Evolutionary conservation across 2,888 invertebrate genomes (phyloP), one percentile per base, ranked within the genome.

Genomic region (Cephalotes varians): DNA sequence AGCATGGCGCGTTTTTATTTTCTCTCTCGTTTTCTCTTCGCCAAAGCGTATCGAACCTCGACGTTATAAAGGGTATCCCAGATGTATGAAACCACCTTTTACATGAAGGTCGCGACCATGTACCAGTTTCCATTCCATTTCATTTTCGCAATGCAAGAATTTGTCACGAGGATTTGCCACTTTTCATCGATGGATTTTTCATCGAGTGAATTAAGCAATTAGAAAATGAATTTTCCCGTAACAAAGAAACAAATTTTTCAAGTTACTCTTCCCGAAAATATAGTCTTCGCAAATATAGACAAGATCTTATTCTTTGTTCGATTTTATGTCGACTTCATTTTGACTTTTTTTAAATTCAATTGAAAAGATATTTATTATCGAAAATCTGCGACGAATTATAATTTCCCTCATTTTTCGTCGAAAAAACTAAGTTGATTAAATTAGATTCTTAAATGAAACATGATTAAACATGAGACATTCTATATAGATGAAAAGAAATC

Each of bases 1-100:
- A 51, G 3, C 25, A 34, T 15, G 21, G 12, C 31, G 49, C 80
- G 10, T 81, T 58, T 54, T 9, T 74, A 28, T 37, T 64, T 49
- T 40, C 18, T 56, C 18, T 76, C 28, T 67, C 80, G 60, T 54
- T 71, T 54, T 67, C 1, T n/a, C 56, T 37, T 62, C 9, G 1
- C 5, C 5, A 7, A 65, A 37, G 7, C 49, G 37, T 64, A 64
- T 60, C 73, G 51, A 76, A 9, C 18, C 44, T 10, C 34, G 18
- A 12, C 28, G 18, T 51, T 51, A 28, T 28, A 25, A 60, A 37
- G 10, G 40, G 51, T 21, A n/a, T 21, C 12, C 21, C 44, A 34
- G 15, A 47, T 49, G n/a, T 64, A 25, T 37, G 6, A 25, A 47
- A 62, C 4, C 65, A 37, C 25, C n/a, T 64, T 64, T 76, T n/a